phyloP scores from a whole-genome alignment of 2,888 invertebrate genomes.

The Dioctria rufipes region DNA sequence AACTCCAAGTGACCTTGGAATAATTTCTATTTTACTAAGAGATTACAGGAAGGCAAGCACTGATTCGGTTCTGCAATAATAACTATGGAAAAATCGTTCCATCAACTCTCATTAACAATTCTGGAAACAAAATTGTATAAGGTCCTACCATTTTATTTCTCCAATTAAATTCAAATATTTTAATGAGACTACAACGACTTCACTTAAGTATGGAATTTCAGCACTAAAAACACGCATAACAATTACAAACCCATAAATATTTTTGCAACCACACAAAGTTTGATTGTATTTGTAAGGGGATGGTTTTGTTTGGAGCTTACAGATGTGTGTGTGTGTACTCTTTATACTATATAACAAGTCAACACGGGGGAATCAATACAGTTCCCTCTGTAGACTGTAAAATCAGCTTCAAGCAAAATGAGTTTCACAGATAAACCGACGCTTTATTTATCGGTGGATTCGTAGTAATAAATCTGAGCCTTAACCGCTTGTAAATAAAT shows the following conservation, averaged over 20 bases:
- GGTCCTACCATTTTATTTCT: neutral
- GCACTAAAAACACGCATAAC: neutral
- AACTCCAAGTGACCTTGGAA: too few species aligned
- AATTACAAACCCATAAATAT: conserved; percentile 24
- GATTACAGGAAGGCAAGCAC: too few species aligned
- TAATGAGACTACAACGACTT: conserved; percentile 3
- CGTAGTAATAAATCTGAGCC: conserved; percentile 24
- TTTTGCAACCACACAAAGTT: neutral
- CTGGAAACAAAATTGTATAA: too few species aligned
- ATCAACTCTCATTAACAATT: too few species aligned
- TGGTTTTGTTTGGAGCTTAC: neutral
- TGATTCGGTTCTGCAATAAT: too few species aligned
- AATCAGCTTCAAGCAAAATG: conserved; percentile 9
- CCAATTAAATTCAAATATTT: neutral
- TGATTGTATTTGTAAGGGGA: neutral
- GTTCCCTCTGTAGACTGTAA: neutral
- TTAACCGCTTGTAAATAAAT: conserved; percentile 27
- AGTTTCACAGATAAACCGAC: conserved; percentile 15
- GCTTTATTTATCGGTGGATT: conserved; percentile 19
- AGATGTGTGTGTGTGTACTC: neutral
- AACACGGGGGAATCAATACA: neutral
- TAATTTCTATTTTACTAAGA: too few species aligned
- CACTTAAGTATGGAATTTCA: conserved; percentile 10
- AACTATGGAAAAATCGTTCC: too few species aligned
- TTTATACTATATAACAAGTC: conserved; percentile 9